Conservation (phyloP, 2,797 vertebrate genomes). For the Sebastes steindachneri region DNA sequence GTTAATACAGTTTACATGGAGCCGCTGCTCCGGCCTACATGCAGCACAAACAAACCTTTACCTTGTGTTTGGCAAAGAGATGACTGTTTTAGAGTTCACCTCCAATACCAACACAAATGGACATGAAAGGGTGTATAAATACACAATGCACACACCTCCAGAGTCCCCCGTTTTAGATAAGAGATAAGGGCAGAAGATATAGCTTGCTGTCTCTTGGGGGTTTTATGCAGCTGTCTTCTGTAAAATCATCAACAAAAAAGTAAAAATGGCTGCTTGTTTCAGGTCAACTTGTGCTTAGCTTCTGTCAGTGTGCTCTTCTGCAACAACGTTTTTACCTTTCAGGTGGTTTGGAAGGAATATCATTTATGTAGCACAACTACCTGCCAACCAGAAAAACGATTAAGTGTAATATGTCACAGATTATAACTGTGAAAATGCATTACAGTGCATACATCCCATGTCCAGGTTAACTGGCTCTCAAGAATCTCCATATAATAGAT, state of each 20-base stretch:
- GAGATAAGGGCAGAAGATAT: neutral
- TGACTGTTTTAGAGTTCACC: conserved; percentile 19
- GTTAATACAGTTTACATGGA: conserved; percentile 21
- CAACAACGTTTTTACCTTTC: neutral
- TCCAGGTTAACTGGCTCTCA: conserved; percentile 13
- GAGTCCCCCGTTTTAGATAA: neutral
- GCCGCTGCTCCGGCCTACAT: conserved; percentile 2
- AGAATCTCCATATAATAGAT: neutral
- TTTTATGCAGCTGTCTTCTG: neutral
- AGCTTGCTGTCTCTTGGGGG: neutral
- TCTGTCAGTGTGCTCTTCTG: neutral
- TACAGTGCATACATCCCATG: neutral
- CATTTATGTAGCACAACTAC: neutral
- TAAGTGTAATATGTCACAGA: neutral
- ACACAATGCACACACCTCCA: neutral
- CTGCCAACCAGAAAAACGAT: neutral
- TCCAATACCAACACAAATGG: neutral
- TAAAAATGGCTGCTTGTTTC: conserved; percentile 1
- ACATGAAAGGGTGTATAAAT: neutral
- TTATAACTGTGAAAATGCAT: neutral
- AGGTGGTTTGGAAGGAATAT: neutral
- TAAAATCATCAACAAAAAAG: neutral
- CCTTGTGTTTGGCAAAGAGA: conserved; percentile 25
- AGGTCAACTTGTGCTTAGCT: conserved; percentile 1
- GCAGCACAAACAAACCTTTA: conserved; percentile 37